Evolutionary conservation across 2,888 invertebrate genomes (phyloP).

Genomic region (Anticlea derivata): DNA sequence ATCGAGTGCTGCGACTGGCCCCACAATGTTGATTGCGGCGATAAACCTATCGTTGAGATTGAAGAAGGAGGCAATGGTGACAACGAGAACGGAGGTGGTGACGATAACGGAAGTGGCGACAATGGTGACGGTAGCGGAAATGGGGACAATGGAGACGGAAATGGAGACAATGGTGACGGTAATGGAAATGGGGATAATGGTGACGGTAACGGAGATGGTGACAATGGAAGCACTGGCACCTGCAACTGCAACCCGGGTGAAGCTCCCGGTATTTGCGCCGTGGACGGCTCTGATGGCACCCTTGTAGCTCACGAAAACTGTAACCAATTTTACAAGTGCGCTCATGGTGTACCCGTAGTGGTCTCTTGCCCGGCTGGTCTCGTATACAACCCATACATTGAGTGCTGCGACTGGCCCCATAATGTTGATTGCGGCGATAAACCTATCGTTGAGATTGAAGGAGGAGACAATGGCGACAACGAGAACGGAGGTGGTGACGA

Average conservation of each 20-base stretch:
- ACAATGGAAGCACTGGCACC: slow-evolving; percentile 4
- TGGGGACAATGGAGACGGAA: slow-evolving; percentile 13
- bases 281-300: slow-evolving; percentile 41
- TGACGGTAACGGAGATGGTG: neutral
- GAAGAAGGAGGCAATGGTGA: slow-evolving; percentile 19
- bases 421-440: slow-evolving; percentile 46
- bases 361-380: slow-evolving; percentile 27
- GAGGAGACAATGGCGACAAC: neutral
- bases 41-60: slow-evolving; percentile 40
- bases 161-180: slow-evolving; percentile 15
- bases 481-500: slow-evolving; percentile 12
- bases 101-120: neutral
- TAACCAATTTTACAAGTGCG: slow-evolving; percentile 48
- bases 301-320: slow-evolving; percentile 53
- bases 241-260: slow-evolving; percentile 38
- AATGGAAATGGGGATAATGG: neutral
- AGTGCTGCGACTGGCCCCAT: slow-evolving; percentile 45
- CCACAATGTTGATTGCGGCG: slow-evolving; percentile 44
- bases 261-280: slow-evolving; percentile 43
- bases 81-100: slow-evolving; percentile 8
- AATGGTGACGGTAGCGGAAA: slow-evolving; percentile 6
- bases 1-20: slow-evolving; percentile 47
- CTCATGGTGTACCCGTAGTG: slow-evolving; percentile 35
- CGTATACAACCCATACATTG: slow-evolving; percentile 33
- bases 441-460: slow-evolving; percentile 29